Percentiles rank a stretch among this genome's conserved stretches.
These are phyloP conservation scores for Anguilla rostrata DNA, from an alignment of 2,113 vertebrate genomes.

Conservation along the genomic window DNA sequence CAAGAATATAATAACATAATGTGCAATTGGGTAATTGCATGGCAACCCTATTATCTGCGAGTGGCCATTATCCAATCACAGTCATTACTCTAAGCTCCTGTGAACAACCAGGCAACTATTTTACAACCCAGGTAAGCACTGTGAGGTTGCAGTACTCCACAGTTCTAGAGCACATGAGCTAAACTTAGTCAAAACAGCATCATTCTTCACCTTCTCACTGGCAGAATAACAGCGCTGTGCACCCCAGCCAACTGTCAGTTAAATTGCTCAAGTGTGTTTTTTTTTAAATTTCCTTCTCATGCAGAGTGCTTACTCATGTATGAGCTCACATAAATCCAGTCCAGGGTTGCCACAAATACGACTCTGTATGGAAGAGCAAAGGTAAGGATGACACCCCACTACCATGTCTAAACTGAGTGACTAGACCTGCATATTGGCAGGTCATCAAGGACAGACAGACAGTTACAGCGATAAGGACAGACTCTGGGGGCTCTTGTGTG, in stretches of 20 bases:
- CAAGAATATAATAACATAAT: neutral
- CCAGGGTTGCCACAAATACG: neutral
- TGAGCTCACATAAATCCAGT: neutral
- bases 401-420: neutral
- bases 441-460: neutral
- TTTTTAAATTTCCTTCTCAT: neutral
- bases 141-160: neutral
- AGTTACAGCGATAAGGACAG: neutral
- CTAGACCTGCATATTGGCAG: neutral
- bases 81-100: neutral
- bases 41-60: neutral
- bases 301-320: too few species aligned
- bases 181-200: neutral
- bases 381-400: neutral
- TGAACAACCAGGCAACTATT: neutral
- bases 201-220: neutral
- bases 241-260: neutral
- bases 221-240: neutral
- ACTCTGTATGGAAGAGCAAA: neutral
- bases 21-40: neutral
- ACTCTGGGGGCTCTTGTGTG: constrained; percentile 13
- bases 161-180: neutral
- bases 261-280: neutral
- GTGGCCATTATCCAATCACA: neutral
- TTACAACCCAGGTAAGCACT: neutral